Base-by-base conservation (phyloP, 2,797 vertebrate genomes). In the Bradypus variegatus region DNA sequence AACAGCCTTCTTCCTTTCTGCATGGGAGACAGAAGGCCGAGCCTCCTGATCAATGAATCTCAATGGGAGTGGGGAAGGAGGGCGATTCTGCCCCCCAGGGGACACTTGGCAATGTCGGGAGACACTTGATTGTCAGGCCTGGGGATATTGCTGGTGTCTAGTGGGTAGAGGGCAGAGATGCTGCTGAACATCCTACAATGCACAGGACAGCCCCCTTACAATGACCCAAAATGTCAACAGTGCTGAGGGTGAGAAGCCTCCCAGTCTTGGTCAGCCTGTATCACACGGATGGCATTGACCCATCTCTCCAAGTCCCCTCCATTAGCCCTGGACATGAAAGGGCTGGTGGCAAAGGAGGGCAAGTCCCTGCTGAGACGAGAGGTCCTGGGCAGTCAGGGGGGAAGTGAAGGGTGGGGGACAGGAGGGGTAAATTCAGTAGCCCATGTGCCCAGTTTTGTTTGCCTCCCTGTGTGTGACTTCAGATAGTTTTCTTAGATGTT, bases 401-500 rank as follows among this genome's bases (percentile, higher is more conserved):
- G 2, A 25, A 27, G 21, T 8, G 60, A 31, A 15, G 65, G 65
- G 65, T 31, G 0, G 48, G 13, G 29, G 1, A 15, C 4, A 4
- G 18, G 0, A 4, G 38, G 67, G 16, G n/a, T 14, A 9, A 18
- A 13, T 4, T 33, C 10, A 7, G 69, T 8, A 77, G 45, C 15
- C 1, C 4, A 12, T 8, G 36, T 1, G 1, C 50, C 65, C 45
- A 7, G 11, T 65, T 18, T 5, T 69, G 10, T 6, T 48, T 25
- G 6, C 0, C 41, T 55, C 11, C 21, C 5, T 4, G 25, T 6
- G 7, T 2, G 0, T 6, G 21, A 38, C 45, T 27, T 67, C 31
- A 6, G 48, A 31, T 6, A 3, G 2, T 55, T 64, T 65, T 38
- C 65, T 45, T 31, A 78, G 75, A 23, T 18, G 5, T 9, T 19